A percentile compares a stretch with the other conserved stretches of the same genome.
These are phyloP conservation scores for Tholera decimalis DNA, from an alignment of 2,888 invertebrate species.

Conservation along the genomic window DNA sequence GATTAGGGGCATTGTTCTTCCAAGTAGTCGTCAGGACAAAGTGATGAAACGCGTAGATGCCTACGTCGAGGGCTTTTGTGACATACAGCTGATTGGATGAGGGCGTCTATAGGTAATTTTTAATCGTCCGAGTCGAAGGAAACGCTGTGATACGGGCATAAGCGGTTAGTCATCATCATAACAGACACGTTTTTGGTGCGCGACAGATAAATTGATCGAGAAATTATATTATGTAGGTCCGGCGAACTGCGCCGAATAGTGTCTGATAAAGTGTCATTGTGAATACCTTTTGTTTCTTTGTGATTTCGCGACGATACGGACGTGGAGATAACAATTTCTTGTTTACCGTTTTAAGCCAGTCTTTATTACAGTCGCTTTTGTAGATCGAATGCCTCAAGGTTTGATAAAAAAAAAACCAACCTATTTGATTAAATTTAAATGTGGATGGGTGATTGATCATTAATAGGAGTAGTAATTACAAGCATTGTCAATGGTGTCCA, in stretches of 20 bases:
- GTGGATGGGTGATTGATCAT: constrained; percentile 57
- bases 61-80: constrained; percentile 73
- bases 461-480: constrained; percentile 52
- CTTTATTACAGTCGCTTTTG: constrained; percentile 74
- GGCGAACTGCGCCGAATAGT: constrained; percentile 76
- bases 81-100: constrained; percentile 88
- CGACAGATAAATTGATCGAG: constrained; percentile 75
- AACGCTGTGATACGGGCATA: constrained; percentile 82
- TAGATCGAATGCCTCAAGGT: constrained; percentile 69
- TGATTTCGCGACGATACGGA: constrained; percentile 82
- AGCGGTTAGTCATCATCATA: constrained; percentile 87
- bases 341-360: constrained; percentile 79
- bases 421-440: constrained; percentile 40
- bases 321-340: constrained; percentile 82
- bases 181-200: constrained; percentile 81
- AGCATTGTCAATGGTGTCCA: constrained; percentile 82
- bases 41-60: constrained; percentile 60
- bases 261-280: constrained; percentile 81
- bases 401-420: constrained; percentile 62
- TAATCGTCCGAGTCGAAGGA: constrained; percentile 79
- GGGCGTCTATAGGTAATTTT: constrained; percentile 83
- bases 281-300: constrained; percentile 85
- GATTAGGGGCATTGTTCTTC: constrained; percentile 67
- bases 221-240: constrained; percentile 73
- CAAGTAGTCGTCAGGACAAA: constrained; percentile 52